These are phyloP conservation scores for Acronicta leporina DNA, from an alignment of 2,888 invertebrate genomes.

Conservation along the genomic window DNA sequence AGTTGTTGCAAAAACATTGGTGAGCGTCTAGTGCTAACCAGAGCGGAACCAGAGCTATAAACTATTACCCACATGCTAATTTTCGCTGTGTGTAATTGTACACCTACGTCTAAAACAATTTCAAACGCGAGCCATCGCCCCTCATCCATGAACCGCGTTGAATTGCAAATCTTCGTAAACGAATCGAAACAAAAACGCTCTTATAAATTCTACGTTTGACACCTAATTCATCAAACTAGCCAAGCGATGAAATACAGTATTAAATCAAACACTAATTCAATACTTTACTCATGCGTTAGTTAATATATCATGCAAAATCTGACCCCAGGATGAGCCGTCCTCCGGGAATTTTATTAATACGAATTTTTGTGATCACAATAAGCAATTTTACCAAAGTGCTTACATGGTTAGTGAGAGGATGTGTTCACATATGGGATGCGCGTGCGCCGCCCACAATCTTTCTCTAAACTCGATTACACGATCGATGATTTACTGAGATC, in stretches of 20 bases:
- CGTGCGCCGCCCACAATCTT: constrained; percentile 83
- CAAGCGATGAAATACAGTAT: constrained; percentile 60
- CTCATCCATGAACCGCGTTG: constrained; percentile 78
- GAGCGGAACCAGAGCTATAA: constrained; percentile 85
- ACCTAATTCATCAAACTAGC: constrained; percentile 70
- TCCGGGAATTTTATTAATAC: constrained; percentile 72
- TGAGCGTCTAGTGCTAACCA: constrained; percentile 80
- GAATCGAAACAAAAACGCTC: constrained; percentile 58
- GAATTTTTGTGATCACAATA: constrained; percentile 55
- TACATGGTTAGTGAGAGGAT: constrained; percentile 79
- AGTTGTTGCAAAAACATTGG: constrained; percentile 83
- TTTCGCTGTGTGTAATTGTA: constrained; percentile 80
- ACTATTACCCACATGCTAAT: constrained; percentile 87
- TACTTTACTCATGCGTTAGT: constrained; percentile 63
- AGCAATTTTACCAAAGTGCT: constrained; percentile 68
- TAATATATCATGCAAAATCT: constrained; percentile 73
- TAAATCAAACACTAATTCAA: constrained; percentile 45
- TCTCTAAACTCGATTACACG: constrained; percentile 87
- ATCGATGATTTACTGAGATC: constrained; percentile 87
- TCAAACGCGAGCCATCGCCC: constrained; percentile 77
- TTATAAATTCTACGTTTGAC: constrained; percentile 65
- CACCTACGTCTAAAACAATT: constrained; percentile 76
- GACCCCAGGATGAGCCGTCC: constrained; percentile 85
- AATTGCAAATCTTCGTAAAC: constrained; percentile 67
- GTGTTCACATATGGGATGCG: constrained; percentile 82